phyloP scores from a whole-genome alignment of 2,113 vertebrate genomes.

The Rana temporaria region DNA sequence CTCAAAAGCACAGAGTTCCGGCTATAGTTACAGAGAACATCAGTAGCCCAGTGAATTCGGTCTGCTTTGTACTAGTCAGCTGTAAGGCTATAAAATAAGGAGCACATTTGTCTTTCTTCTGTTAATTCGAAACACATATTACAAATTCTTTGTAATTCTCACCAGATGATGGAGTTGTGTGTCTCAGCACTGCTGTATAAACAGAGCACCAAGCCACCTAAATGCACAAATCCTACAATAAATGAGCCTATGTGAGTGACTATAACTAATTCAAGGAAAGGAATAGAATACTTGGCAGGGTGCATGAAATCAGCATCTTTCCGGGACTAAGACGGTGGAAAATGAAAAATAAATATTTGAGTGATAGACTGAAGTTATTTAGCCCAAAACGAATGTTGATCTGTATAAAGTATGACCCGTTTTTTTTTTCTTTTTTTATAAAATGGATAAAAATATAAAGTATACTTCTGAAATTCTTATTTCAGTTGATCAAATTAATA shows the following conservation, averaged over 20 bases:
- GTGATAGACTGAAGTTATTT: slow-evolving; percentile 4
- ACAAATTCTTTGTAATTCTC: slow-evolving; percentile 53
- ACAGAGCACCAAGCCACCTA: slow-evolving; percentile 46
- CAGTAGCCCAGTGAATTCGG: slow-evolving; percentile 31
- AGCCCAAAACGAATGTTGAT: slow-evolving; percentile 13
- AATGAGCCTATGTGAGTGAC: slow-evolving; percentile 36
- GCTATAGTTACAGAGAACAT: slow-evolving; percentile 25
- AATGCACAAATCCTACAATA: slow-evolving; percentile 44
- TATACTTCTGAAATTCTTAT: not conserved
- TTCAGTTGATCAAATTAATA: slow-evolving; percentile 3
- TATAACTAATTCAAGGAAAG: slow-evolving; percentile 19
- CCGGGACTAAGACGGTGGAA: not conserved
- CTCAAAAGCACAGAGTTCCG: slow-evolving; percentile 1
- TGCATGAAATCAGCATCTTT: slow-evolving; percentile 22
- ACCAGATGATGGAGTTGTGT: not conserved
- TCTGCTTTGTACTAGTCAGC: slow-evolving; percentile 35
- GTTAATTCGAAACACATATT: slow-evolving; percentile 39
- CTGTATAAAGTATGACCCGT: not conserved
- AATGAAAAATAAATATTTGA: slow-evolving; percentile 6
- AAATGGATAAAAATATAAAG: not conserved
- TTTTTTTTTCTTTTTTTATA: not conserved
- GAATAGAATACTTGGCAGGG: slow-evolving; percentile 15
- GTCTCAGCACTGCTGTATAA: slow-evolving; percentile 31
- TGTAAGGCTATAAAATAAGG: slow-evolving; percentile 24
- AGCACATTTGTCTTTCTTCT: slow-evolving; percentile 49